These are phyloP conservation scores for Mobula birostris DNA, from an alignment of 2,113 vertebrate species.

Conservation along the genomic window DNA sequence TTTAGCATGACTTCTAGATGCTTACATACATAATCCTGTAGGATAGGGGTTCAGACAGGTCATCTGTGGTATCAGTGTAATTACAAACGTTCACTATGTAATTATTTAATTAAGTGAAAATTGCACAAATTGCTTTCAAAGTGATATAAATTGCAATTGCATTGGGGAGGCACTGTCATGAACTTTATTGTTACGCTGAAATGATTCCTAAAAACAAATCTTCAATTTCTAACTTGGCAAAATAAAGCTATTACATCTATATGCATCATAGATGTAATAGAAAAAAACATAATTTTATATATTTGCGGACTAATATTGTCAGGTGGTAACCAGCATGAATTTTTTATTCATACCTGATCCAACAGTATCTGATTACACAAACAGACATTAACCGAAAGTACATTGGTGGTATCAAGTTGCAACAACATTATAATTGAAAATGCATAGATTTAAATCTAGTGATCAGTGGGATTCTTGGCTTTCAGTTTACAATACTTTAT, in stretches of 20 bases:
- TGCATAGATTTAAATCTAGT: neutral
- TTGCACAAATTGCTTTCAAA: constrained; percentile 10
- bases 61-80: constrained; percentile 17
- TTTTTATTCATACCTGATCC: neutral
- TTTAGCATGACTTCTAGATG: neutral
- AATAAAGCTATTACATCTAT: neutral
- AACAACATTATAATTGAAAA: neutral
- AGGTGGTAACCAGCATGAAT: neutral
- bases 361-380: neutral
- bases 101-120: constrained; percentile 36
- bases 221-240: neutral
- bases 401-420: neutral
- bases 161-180: neutral
- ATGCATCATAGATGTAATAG: neutral
- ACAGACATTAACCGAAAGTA: neutral
- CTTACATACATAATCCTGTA: neutral
- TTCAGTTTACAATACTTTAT: neutral
- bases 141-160: neutral
- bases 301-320: neutral
- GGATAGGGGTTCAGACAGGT: neutral
- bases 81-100: constrained; percentile 10
- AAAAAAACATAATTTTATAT: neutral
- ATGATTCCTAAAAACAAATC: neutral
- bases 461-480: neutral
- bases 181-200: neutral